These are phyloP conservation scores for Bettongia penicillata DNA, from an alignment of 2,113 vertebrate genomes.

Conservation along the genomic window DNA sequence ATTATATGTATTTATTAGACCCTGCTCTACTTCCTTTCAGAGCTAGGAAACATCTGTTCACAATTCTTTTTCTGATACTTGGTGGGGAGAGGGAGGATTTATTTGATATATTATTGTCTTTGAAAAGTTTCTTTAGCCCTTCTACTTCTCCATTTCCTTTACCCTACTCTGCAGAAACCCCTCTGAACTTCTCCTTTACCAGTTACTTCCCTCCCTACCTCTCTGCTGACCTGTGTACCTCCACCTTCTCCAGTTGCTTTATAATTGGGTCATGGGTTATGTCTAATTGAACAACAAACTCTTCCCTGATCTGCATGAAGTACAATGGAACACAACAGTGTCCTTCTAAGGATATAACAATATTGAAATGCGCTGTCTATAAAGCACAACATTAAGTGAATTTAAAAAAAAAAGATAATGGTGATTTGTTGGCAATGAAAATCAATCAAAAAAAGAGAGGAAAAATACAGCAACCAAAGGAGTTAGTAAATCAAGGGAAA, in stretches of 20 bases:
- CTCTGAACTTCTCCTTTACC: neutral
- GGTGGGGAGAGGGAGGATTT: neutral
- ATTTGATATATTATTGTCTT: neutral
- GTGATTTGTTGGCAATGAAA: slow-evolving; percentile 47
- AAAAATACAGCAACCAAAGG: neutral
- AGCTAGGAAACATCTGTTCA: neutral
- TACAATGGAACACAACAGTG: slow-evolving; percentile 7
- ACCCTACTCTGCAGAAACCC: neutral
- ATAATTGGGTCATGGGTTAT: neutral
- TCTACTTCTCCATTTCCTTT: neutral
- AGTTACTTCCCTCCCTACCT: neutral
- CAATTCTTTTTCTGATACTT: neutral
- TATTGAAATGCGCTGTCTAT: neutral
- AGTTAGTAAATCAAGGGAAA: slow-evolving; percentile 21
- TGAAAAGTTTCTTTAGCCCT: neutral
- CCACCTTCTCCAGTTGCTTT: neutral
- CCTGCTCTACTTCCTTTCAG: neutral
- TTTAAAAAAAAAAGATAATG: neutral
- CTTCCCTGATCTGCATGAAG: slow-evolving; percentile 45
- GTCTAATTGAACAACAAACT: too few species aligned
- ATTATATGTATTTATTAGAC: neutral
- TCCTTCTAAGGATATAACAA: neutral
- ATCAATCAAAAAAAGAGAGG: neutral
- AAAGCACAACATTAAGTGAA: slow-evolving; percentile 38
- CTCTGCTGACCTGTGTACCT: neutral